A percentile compares a stretch with the other conserved stretches of the same genome.
phyloP scores from a whole-genome alignment of 2,888 invertebrate species.

The Apantesis nais region DNA sequence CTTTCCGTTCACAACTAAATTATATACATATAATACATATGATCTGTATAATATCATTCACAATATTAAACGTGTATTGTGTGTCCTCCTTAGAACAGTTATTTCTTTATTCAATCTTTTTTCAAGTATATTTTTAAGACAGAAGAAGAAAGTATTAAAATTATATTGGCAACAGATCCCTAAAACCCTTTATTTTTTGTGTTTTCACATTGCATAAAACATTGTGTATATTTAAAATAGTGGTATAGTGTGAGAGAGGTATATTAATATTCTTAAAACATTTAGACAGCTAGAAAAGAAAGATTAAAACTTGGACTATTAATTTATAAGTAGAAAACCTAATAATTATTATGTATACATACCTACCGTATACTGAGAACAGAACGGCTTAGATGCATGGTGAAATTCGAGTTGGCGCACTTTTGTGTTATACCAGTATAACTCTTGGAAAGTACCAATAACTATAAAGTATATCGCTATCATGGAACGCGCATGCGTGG shows the following conservation, averaged over 20 bases:
- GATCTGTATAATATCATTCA: not conserved
- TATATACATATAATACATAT: slow-evolving; percentile 16
- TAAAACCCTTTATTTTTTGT: not conserved
- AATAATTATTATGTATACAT: not conserved
- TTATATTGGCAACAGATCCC: not conserved
- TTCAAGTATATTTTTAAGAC: not conserved
- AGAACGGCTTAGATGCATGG: not conserved
- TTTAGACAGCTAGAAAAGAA: not conserved
- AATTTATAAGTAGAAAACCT: not conserved
- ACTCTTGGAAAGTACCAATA: slow-evolving; percentile 58
- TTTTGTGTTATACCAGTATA: slow-evolving; percentile 46
- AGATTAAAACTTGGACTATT: not conserved
- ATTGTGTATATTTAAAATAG: not conserved
- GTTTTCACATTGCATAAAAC: not conserved
- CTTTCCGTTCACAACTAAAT: slow-evolving; percentile 53
- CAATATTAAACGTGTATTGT: too few species aligned
- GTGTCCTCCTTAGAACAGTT: too few species aligned
- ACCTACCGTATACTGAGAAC: not conserved
- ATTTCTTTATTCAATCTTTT: not conserved
- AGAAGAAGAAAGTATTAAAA: not conserved
- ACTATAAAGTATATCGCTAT: slow-evolving; percentile 58
- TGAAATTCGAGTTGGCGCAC: slow-evolving; percentile 12
- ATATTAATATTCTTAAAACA: not conserved
- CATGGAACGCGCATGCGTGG: slow-evolving; percentile 68
- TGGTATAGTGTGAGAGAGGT: not conserved